These are phyloP conservation scores for Ceuthmochares aereus DNA, from an alignment of 2,113 vertebrate species.

Conservation along the genomic window DNA sequence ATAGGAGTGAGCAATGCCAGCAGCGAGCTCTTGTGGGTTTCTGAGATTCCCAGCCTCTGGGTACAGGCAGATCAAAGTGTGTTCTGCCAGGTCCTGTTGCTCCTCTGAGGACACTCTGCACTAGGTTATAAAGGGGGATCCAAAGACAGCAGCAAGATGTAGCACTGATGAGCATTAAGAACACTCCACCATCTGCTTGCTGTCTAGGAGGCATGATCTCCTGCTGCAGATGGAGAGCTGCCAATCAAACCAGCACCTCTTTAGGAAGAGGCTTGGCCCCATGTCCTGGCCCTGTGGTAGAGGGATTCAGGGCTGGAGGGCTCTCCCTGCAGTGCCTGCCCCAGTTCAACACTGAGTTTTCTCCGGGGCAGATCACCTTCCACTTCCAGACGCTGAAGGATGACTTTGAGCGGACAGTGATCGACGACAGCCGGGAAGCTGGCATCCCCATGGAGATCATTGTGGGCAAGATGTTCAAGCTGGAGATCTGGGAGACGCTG, in stretches of 20 bases:
- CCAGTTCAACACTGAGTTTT: background rate
- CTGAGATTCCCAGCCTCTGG: background rate
- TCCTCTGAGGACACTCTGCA: background rate
- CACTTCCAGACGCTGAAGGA: conserved; percentile 88
- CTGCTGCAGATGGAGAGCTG: background rate
- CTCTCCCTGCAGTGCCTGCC: rapidly evolving
- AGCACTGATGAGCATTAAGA: background rate
- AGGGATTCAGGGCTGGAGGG: rapidly evolving
- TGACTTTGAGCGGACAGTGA: conserved; percentile 85
- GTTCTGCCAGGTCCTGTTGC: background rate
- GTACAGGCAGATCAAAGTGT: no score
- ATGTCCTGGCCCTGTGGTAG: background rate
- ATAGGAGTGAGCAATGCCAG: background rate
- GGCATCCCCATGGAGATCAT: conserved; percentile 85
- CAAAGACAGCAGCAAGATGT: background rate
- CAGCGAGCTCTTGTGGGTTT: no score
- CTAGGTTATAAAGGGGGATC: background rate
- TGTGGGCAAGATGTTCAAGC: conserved; percentile 90
- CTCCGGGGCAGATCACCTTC: conserved; percentile 81
- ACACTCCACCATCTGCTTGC: background rate
- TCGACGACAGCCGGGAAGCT: conserved; percentile 84
- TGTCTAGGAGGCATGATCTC: background rate
- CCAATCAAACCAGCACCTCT: background rate
- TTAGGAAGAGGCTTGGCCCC: background rate
- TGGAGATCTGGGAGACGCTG: conserved; percentile 88